Percentiles rank a stretch among this genome's conserved stretches.
These are phyloP conservation scores for Atractosteus spatula DNA, from an alignment of 2,113 vertebrate species.

Conservation along the genomic window DNA sequence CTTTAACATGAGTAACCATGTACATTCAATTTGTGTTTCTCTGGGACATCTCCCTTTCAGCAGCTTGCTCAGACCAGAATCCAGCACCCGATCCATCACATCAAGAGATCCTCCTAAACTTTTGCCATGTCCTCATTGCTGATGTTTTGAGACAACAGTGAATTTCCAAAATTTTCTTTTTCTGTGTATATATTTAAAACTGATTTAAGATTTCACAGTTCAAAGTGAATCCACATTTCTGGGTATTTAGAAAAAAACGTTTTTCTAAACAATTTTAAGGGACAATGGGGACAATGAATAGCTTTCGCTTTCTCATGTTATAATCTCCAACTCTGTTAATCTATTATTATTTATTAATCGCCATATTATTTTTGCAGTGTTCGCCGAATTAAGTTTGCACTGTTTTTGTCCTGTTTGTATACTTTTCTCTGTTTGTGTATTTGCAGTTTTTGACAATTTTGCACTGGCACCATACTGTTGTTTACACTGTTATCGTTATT, in stretches of 20 bases:
- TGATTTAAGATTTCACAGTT: slow-evolving; percentile 9
- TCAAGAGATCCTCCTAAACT: slow-evolving; percentile 11
- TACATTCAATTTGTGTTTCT: not conserved
- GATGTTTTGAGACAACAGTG: slow-evolving; percentile 18
- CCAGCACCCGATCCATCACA: slow-evolving; percentile 15
- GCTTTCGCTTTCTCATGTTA: too few relatives aligned
- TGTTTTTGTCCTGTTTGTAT: too few relatives aligned
- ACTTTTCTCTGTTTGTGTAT: too few relatives aligned
- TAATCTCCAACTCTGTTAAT: too few relatives aligned
- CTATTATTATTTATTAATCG: too few relatives aligned
- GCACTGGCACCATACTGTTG: too few relatives aligned
- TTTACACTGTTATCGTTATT: too few relatives aligned
- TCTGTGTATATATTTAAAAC: slow-evolving; percentile 13
- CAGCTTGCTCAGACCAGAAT: not conserved
- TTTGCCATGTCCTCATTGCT: slow-evolving; percentile 13
- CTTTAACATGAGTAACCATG: too few relatives aligned
- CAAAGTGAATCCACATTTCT: slow-evolving; percentile 11
- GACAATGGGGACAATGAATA: too few relatives aligned
- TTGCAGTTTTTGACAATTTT: too few relatives aligned
- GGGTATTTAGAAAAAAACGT: slow-evolving; percentile 12
- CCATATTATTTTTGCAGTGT: too few relatives aligned
- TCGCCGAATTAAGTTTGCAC: too few relatives aligned
- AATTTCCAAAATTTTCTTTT: slow-evolving; percentile 1
- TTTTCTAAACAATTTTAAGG: not conserved
- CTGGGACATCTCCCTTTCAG: not conserved